Evolutionary conservation across 2,113 vertebrate genomes (phyloP).

Genomic region (Heloderma charlesbogerti): DNA sequence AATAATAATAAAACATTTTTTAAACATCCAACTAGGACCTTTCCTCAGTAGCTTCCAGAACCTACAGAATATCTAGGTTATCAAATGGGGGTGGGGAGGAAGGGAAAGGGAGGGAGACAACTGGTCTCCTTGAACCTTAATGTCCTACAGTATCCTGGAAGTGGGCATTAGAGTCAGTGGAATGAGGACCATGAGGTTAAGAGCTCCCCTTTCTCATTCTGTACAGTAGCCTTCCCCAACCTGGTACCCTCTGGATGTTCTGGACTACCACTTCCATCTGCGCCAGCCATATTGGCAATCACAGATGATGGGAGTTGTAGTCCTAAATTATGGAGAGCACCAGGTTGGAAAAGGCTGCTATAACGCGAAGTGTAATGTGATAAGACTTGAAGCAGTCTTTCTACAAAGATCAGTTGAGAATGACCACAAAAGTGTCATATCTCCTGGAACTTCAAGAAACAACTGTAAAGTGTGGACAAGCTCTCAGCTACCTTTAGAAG

Average conservation of each 20-base stretch:
- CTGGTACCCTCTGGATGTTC: too few relatives aligned
- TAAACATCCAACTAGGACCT: neutral
- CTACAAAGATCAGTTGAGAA: neutral
- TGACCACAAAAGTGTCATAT: neutral
- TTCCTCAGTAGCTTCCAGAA: neutral
- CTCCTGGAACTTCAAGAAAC: neutral
- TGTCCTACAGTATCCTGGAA: too few relatives aligned
- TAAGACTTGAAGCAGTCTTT: neutral
- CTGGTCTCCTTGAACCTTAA: too few relatives aligned
- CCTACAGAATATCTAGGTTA: neutral
- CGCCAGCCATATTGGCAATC: too few relatives aligned
- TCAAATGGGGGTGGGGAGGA: neutral
- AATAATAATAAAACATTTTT: neutral
- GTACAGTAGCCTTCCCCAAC: too few relatives aligned
- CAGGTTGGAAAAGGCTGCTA: too few relatives aligned
- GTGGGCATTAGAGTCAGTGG: neutral
- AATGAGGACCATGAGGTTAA: too few relatives aligned
- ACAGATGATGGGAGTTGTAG: too few relatives aligned
- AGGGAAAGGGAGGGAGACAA: neutral
- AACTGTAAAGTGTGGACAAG: neutral
- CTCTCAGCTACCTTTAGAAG: neutral
- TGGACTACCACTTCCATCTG: too few relatives aligned
- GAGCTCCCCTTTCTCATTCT: too few relatives aligned
- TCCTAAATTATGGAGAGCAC: too few relatives aligned
- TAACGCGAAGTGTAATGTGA: neutral